Percentiles rank a stretch among this genome's conserved stretches.
phyloP scores from a whole-genome alignment of 2,113 vertebrate genomes.

The Callorhinus ursinus region DNA sequence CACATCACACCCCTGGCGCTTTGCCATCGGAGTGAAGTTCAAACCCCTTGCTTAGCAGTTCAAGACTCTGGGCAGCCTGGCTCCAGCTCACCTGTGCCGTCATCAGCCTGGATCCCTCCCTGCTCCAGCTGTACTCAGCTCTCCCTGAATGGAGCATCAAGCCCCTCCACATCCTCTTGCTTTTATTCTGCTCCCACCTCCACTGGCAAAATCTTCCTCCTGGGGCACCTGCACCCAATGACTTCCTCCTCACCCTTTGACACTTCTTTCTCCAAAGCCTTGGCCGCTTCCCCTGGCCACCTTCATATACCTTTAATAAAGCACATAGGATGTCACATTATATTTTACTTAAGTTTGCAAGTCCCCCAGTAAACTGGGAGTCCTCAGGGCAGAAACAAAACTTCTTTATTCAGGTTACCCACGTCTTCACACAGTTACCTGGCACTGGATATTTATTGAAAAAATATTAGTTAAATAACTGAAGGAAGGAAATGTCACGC shows the following conservation, averaged over 20 bases:
- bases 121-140: not conserved
- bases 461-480: not conserved
- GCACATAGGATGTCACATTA: fast-evolving
- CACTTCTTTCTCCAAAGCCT: not conserved
- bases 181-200: not conserved
- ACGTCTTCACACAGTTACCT: not conserved
- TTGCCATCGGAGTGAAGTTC: not conserved
- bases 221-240: not conserved
- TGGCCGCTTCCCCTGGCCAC: not conserved
- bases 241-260: not conserved
- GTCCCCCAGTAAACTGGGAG: not conserved
- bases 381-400: not conserved
- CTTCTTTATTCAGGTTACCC: not conserved
- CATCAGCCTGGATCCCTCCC: not conserved
- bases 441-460: not conserved
- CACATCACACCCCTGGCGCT: not conserved
- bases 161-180: not conserved
- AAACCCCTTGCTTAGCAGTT: not conserved
- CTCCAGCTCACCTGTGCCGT: fast-evolving
- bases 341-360: not conserved
- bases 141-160: not conserved
- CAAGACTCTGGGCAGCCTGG: not conserved
- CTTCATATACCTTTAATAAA: not conserved
- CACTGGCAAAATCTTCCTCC: too few relatives aligned
- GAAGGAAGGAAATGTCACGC: not conserved